phyloP scores from a whole-genome alignment of 2,888 invertebrate genomes.

The Drosophila flavopinicola region DNA sequence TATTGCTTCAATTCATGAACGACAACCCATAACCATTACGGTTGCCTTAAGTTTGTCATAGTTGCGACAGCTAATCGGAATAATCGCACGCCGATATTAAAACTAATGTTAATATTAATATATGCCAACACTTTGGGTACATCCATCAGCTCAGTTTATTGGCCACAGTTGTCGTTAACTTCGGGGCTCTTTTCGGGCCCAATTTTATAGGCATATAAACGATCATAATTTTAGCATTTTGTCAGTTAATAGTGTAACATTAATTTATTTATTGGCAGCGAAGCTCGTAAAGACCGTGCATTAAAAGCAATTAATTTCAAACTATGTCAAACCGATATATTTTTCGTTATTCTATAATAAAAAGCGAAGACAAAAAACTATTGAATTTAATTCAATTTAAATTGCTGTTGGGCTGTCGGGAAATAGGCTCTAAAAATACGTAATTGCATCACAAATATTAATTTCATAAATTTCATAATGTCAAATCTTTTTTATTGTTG shows the following conservation, averaged over 20 bases:
- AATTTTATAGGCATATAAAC: slow-evolving; percentile 50
- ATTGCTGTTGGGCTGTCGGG: slow-evolving; percentile 12
- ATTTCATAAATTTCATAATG: slow-evolving; percentile 69
- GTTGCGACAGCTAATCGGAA: slow-evolving; percentile 1
- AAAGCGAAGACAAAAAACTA: slow-evolving; percentile 7
- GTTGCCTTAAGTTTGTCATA: neutral
- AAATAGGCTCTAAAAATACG: slow-evolving; percentile 28
- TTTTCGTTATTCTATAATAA: slow-evolving; percentile 13
- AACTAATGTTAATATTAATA: slow-evolving; percentile 46
- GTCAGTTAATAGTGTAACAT: slow-evolving; percentile 71
- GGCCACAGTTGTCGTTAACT: slow-evolving; percentile 37
- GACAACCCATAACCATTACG: neutral
- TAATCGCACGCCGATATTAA: slow-evolving; percentile 16
- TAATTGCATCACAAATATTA: slow-evolving; percentile 59
- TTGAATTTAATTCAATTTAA: slow-evolving; percentile 56
- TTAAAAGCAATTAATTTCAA: slow-evolving; percentile 60
- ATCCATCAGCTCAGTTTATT: too few relatives aligned
- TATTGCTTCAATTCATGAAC: neutral
- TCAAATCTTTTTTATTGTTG: slow-evolving; percentile 34
- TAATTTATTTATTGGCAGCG: slow-evolving; percentile 59
- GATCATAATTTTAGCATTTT: slow-evolving; percentile 58
- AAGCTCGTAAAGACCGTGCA: slow-evolving; percentile 31
- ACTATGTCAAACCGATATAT: slow-evolving; percentile 9
- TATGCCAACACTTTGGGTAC: slow-evolving; percentile 40
- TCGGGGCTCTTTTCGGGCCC: slow-evolving; percentile 12